Percentiles rank a stretch among this genome's conserved stretches.
Evolutionary conservation across 2,797 vertebrate genomes (phyloP).

Genomic region (Triplophysa bombifrons): DNA sequence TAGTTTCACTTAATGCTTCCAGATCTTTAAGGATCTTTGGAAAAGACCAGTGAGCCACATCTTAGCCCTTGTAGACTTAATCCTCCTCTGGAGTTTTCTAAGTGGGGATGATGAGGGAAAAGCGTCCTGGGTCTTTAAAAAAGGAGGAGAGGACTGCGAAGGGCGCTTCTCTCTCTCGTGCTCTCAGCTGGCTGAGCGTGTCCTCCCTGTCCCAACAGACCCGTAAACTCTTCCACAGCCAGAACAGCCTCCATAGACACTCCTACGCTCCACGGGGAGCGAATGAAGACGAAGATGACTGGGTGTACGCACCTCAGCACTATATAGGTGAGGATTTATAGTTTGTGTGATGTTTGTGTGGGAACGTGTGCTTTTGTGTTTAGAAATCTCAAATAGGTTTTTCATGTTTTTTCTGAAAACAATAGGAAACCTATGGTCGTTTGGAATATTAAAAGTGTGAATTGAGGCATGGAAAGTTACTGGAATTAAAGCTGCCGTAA

Average conservation of each 20-base stretch:
- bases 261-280: slow-evolving; percentile 65
- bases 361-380: slow-evolving; percentile 22
- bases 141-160: slow-evolving; percentile 80
- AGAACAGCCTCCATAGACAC: slow-evolving; percentile 81
- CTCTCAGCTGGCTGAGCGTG: slow-evolving; percentile 93
- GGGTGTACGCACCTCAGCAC: slow-evolving; percentile 86
- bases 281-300: slow-evolving; percentile 80
- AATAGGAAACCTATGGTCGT: neutral
- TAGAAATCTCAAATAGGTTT: neutral
- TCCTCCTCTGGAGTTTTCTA: neutral
- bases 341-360: neutral
- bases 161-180: slow-evolving; percentile 80
- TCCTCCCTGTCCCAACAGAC: slow-evolving; percentile 88
- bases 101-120: slow-evolving; percentile 88
- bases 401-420: neutral
- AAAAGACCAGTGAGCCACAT: neutral
- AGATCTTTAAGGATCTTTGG: neutral
- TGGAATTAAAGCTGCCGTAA: too few relatives aligned
- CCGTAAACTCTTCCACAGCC: slow-evolving; percentile 90
- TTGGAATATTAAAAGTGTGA: neutral
- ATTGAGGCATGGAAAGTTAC: neutral
- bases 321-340: slow-evolving; percentile 84
- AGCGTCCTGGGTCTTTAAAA: slow-evolving; percentile 80
- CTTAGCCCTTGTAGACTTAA: neutral
- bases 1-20: neutral